phyloP scores from a whole-genome alignment of 2,888 invertebrate genomes.

The Camptogramma bilineatum region DNA sequence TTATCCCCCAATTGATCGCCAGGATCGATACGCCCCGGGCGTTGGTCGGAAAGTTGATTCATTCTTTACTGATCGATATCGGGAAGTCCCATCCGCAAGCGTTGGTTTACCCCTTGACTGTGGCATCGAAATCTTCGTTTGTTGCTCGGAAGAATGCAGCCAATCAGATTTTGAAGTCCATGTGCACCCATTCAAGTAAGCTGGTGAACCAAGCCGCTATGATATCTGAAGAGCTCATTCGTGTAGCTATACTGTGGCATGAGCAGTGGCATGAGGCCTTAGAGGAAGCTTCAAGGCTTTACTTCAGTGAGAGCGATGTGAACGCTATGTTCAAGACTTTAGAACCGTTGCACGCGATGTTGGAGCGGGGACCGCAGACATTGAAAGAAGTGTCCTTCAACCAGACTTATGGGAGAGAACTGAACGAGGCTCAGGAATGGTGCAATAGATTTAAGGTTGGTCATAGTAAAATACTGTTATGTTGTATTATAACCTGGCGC shows the following conservation, averaged over 20 bases:
- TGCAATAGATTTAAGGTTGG: constrained; percentile 93
- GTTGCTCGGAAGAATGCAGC: constrained; percentile 94
- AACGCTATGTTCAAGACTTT: constrained; percentile 98
- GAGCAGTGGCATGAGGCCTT: constrained; percentile 99
- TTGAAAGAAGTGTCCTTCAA: constrained; percentile 98
- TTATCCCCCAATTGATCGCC: constrained; percentile 99
- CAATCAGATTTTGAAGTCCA: constrained; percentile 96
- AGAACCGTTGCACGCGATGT: constrained; percentile 97
- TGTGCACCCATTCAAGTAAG: constrained; percentile 97
- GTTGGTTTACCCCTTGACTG: constrained; percentile 98
- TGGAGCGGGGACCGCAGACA: constrained; percentile 97
- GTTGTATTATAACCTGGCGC: background rate
- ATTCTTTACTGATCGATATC: constrained; percentile 97
- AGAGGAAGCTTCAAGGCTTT: constrained; percentile 96
- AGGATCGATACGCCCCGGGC: constrained; percentile 97
- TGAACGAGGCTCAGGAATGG: constrained; percentile 98
- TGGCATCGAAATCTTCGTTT: constrained; percentile 97
- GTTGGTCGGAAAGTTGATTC: constrained; percentile 95
- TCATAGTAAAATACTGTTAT: background rate
- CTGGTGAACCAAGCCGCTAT: constrained; percentile 98
- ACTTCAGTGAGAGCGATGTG: constrained; percentile 98
- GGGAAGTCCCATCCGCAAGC: constrained; percentile 99
- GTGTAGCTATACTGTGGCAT: constrained; percentile 99
- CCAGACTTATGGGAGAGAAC: constrained; percentile 97
- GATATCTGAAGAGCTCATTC: constrained; percentile 98